Evolutionary conservation across 2,888 invertebrate species (phyloP), one percentile per base, ranked within the genome.

Genomic region (Archips crataeganus): DNA sequence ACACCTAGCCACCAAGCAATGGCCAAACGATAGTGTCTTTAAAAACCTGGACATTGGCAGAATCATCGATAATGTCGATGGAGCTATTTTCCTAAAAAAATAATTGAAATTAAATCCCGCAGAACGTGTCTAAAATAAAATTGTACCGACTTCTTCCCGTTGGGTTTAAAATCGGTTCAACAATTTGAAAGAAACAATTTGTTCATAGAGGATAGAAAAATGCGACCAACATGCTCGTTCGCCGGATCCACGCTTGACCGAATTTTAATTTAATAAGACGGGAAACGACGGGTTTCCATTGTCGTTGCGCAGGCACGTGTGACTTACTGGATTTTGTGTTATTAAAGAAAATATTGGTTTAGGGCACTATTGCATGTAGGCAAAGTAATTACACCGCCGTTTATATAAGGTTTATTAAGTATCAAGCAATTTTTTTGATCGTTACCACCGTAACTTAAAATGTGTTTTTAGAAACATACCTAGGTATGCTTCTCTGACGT

Each of bases 251-350:
- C 69, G 65, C 69, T 51, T 60, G 60, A 69, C 64, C 74, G 60
- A 51, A 54, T 74, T 74, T 63, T 91, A 91, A 93, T 93, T 92
- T 90, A 93, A 92, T 91, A 92, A 91, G 89, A 86, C 88, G 91
- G 86, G 89, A 80, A 81, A 67, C 63, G 73, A 75, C 77, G 84
- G 81, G 87, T 90, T 81, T 77, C 79, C 88, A 88, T 77, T 75
- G 74, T 77, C 60, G 59, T 63, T 70, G 60, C 72, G 64, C 72
- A 72, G 60, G 47, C 63, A 66, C 70, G 60, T 71, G 59, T 70
- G 68, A 65, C 67, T 70, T 62, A 15, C 51, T 61, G 66, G 62
- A 51, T 11, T 71, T 73, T 66, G 59, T 70, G 61, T 67, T 51
- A 66, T 65, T 66, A 54, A 63, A 63, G 32, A 49, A 54, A 71